phyloP scores from a whole-genome alignment of 2,113 vertebrate genomes.

The Ancistrus triradiatus region DNA sequence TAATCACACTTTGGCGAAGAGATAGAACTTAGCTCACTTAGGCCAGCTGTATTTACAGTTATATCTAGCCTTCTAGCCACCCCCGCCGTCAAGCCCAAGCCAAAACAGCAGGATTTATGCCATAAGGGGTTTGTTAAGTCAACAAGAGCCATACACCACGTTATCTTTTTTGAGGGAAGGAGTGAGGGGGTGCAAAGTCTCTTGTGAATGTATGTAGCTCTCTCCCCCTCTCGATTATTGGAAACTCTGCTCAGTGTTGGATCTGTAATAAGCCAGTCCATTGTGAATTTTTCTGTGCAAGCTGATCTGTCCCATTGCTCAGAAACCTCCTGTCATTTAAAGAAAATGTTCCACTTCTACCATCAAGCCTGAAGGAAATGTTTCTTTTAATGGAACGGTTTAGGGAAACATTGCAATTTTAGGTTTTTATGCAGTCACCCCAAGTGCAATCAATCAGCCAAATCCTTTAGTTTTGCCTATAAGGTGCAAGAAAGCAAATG shows the following conservation, averaged over 20 bases:
- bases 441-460: no score
- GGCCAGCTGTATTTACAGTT: conserved; percentile 42
- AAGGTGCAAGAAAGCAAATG: no score
- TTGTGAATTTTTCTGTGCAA: conserved; percentile 19
- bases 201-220: conserved; percentile 22
- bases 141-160: conserved; percentile 46
- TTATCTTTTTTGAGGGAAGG: no score
- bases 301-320: conserved; percentile 1
- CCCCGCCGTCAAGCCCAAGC: conserved; percentile 25
- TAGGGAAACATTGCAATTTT: no score
- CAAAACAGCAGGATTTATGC: conserved; percentile 43
- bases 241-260: not conserved
- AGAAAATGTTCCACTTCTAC: not conserved
- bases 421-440: no score
- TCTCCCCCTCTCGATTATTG: no score
- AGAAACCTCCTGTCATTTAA: not conserved
- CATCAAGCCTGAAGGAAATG: not conserved
- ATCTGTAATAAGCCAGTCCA: conserved; percentile 19
- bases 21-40: conserved; percentile 25
- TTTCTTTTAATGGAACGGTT: not conserved
- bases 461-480: no score
- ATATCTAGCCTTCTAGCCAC: conserved; percentile 33
- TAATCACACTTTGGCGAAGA: conserved; percentile 4
- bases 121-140: conserved; percentile 47
- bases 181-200: conserved; percentile 32